Base-by-base conservation (phyloP, 1,140 invertebrate genomes). In the Octopus sinensis region DNA sequence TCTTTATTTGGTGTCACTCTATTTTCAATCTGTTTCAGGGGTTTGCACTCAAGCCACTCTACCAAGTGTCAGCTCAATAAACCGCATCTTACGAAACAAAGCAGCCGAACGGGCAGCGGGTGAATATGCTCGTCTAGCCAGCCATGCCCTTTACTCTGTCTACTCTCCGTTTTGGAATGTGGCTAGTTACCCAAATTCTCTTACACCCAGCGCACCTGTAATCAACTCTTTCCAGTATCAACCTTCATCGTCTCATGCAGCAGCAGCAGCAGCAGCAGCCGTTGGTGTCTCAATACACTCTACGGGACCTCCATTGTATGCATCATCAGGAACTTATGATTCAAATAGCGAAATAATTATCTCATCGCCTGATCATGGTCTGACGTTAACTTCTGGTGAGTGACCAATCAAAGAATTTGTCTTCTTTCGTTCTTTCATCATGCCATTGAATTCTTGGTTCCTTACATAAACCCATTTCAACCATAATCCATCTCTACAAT, bases 21-120 rank as follows among this genome's bases (percentile, higher is more conserved):
- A n/a, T 76, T 80, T 53, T 62, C 68, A 80, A 76, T 73, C 4
- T 76, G 43, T 78, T 76, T 7, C 82, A 91, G 96, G 96, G 62
- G 96, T 99, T 87, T 99, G 98, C 91, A 97, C 96, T 76, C 96
- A 97, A 89, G 96, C 98, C 91, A 99, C 98, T 91, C 97, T 99
- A 84, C 98, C 98, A 87, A 97, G 96, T 86, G 98, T 99, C 82
- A 98, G 96, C 83, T 99, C 97, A 84, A 99, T 99, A 87, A 99
- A 99, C 92, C 95, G 98, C 96, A 97, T 98, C 88, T 91, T 98
- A 80, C 91, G 96, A 62, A 88, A 88, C 81, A 85, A 87, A 56
- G 85, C 86, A 5, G 87, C 87, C 43, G 88, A 88, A 68, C 83
- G 84, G 43, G 87, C 87, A 17, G 88, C 88, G 5, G 79, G 83